phyloP scores from a whole-genome alignment of 2,113 vertebrate genomes.

The Gorsachius goisagi region DNA sequence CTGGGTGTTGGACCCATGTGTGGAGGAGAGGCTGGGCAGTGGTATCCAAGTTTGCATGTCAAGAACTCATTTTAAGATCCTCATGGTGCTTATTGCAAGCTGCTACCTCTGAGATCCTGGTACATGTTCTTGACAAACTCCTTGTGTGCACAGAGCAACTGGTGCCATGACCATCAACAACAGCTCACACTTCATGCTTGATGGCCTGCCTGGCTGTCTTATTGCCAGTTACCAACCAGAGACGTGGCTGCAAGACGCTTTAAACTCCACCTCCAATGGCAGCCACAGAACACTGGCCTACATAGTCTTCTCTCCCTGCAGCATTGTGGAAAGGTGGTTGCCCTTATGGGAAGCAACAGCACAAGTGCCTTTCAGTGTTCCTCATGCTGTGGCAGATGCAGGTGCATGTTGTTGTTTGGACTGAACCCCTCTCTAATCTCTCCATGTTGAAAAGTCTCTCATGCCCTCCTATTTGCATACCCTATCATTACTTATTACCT shows the following conservation, averaged over 20 bases:
- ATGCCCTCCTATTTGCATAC: background rate
- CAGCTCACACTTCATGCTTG: background rate
- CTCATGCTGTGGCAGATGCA: background rate
- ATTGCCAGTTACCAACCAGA: background rate
- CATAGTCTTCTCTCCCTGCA: background rate
- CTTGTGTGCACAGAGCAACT: background rate
- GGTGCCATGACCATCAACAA: background rate
- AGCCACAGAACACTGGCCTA: background rate
- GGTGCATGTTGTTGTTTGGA: background rate
- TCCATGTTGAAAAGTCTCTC: background rate
- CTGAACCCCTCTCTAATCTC: background rate
- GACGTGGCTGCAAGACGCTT: background rate
- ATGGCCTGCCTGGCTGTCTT: background rate
- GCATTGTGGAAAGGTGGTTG: background rate
- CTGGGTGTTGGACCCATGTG: fast-evolving
- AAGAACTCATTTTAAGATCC: background rate
- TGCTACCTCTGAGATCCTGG: background rate
- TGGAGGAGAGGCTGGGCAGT: background rate
- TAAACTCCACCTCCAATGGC: background rate
- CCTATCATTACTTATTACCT: background rate
- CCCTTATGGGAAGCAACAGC: background rate
- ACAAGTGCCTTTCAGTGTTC: background rate
- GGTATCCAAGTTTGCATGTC: background rate
- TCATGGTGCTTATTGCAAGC: background rate
- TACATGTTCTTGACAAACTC: background rate